These are phyloP conservation scores for Chromis chromis DNA, from an alignment of 2,797 vertebrate genomes.

Conservation along the genomic window DNA sequence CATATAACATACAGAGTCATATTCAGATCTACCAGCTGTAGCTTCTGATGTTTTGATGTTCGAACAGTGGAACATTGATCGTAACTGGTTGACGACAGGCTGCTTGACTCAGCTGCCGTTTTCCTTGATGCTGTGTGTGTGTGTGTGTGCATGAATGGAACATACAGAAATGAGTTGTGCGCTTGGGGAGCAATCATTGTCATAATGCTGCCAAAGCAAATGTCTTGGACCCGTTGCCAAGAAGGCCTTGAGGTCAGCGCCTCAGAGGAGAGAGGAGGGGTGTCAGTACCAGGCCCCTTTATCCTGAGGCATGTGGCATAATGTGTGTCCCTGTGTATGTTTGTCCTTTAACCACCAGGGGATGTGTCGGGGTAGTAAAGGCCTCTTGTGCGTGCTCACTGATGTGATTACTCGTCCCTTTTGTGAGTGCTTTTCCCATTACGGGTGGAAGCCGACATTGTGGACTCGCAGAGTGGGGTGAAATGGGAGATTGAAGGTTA, in stretches of 20 bases:
- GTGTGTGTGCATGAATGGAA: constrained; percentile 35
- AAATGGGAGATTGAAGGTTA: constrained; percentile 45
- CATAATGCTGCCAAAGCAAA: constrained; percentile 66
- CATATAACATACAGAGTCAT: background rate
- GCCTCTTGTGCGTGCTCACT: constrained; percentile 47
- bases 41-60: constrained; percentile 32
- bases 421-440: constrained; percentile 11
- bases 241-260: constrained; percentile 55
- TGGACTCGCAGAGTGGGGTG: background rate
- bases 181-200: constrained; percentile 54
- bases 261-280: constrained; percentile 24
- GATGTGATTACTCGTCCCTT: constrained; percentile 32
- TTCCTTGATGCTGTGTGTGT: background rate
- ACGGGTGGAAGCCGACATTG: constrained; percentile 15
- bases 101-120: constrained; percentile 36
- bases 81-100: constrained; percentile 30
- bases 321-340: constrained; percentile 26
- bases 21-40: constrained; percentile 12
- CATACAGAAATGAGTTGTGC: constrained; percentile 15
- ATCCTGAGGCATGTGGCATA: constrained; percentile 27
- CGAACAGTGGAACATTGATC: constrained; percentile 8
- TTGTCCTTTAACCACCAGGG: constrained; percentile 21
- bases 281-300: constrained; percentile 43
- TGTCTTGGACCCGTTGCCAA: constrained; percentile 49
- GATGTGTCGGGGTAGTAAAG: constrained; percentile 3